Base-by-base conservation (phyloP, 2,113 vertebrate species). In the Lasiurus cinereus region DNA sequence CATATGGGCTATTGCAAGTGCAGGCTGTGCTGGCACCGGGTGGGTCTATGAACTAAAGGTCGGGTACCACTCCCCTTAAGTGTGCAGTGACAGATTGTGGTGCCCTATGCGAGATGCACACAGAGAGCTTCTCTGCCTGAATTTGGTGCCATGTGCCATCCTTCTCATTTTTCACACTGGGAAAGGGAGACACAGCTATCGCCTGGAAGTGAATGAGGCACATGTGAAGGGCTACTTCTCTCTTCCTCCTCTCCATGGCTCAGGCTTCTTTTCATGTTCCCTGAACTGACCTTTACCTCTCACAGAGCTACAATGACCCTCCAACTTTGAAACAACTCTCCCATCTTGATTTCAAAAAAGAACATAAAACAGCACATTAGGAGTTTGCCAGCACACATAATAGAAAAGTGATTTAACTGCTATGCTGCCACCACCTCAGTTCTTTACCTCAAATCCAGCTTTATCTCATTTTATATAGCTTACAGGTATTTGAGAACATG, bases 141-240 rank as follows among this genome's bases (percentile, higher is more conserved):
- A 8, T 29, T 16, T 39, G 10, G 8, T 52, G 18, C 15, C 1
- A 4, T 0, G 1, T 77, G 39, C 27, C 39, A 13, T 8, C 12
- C 12, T 36, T 50, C n/a, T 36, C 9, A 14, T 52, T 83, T 39
- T 77, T 74, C 46, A 54, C 8, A 0, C 3, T 27, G 78, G n/a
- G 43, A 79, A 78, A 64, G 54, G 24, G 54, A 64, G 54, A 83
- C n/a, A 33, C 29, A 31, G 33, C 31, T 43, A 21, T 27, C 21
- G 8, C 36, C 56, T 7, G 24, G 21, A 79, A 85, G 59, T 2
- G 39, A 85, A 39, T 31, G 21, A 64, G 46, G 1, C 50, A 36
- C 4, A n/a, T 6, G 33, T 15, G 14, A 19, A 31, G n/a, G 29
- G 29, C 0, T 14, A 22, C 33, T 39, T 83, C 43, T 22, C 13